A percentile compares a stretch with the other conserved stretches of the same genome.
phyloP scores from a whole-genome alignment of 1,140 invertebrate species.

The Philaenus spumarius region DNA sequence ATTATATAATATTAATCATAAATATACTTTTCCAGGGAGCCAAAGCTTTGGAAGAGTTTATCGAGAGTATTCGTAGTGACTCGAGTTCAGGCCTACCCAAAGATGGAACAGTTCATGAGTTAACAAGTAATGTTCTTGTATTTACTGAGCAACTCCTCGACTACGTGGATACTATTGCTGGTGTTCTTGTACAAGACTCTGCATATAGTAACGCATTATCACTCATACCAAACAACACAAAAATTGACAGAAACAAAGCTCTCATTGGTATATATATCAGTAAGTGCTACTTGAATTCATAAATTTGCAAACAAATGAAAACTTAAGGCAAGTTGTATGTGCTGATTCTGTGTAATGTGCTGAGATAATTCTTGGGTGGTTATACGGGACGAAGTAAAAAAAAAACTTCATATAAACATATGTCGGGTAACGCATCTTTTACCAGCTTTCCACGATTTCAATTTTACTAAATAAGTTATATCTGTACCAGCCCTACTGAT shows the following conservation, averaged over 20 bases:
- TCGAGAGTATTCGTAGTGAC: constrained; percentile 82
- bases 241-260: constrained; percentile 35
- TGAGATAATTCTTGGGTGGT: too few species aligned
- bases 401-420: too few species aligned
- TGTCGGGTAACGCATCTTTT: too few species aligned
- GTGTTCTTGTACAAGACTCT: constrained; percentile 53
- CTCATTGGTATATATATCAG: constrained; percentile 71
- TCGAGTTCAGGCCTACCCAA: constrained; percentile 75
- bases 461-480: too few species aligned
- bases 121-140: constrained; percentile 87
- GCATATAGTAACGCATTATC: constrained; percentile 44
- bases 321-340: too few species aligned
- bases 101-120: constrained; percentile 94
- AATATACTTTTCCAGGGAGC: constrained; percentile 52
- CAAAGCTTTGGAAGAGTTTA: constrained; percentile 87
- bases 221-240: constrained; percentile 38
- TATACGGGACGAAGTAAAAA: too few species aligned
- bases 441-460: too few species aligned
- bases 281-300: constrained; percentile 42
- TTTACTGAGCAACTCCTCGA: constrained; percentile 78
- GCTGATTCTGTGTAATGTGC: too few species aligned
- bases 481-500: too few species aligned
- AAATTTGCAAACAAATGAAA: too few species aligned
- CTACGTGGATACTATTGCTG: constrained; percentile 68
- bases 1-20: constrained; percentile 25